Conservation (phyloP, 2,113 vertebrate species). For the Pleuronectes platessa region DNA sequence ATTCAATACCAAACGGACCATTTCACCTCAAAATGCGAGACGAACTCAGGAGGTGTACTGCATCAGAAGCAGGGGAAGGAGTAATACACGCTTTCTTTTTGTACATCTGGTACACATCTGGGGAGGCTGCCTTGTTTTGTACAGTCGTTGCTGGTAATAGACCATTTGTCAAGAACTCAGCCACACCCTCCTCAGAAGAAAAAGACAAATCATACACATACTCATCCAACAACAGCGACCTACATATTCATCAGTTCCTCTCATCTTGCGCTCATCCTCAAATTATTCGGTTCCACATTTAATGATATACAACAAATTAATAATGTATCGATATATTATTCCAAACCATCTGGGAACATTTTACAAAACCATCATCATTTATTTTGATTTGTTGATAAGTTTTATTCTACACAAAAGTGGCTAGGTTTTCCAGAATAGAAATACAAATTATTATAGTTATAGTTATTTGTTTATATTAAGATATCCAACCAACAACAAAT, state of each 20-base stretch:
- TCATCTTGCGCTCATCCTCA: neutral
- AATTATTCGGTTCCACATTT: neutral
- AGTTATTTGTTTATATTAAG: no score
- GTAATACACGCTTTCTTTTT: neutral
- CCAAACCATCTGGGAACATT: neutral
- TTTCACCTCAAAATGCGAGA: slow-evolving; percentile 41
- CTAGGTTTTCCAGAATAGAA: neutral
- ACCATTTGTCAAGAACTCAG: slow-evolving; percentile 24
- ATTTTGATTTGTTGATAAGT: no score
- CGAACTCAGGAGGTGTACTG: slow-evolving; percentile 35
- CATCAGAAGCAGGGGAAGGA: slow-evolving; percentile 27
- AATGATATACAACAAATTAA: neutral
- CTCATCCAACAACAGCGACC: neutral
- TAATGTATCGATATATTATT: neutral
- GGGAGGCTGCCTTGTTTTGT: slow-evolving; percentile 39
- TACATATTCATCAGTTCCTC: neutral
- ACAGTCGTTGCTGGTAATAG: slow-evolving; percentile 1
- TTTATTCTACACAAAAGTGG: no score
- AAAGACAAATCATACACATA: slow-evolving; percentile 6
- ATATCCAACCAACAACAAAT: neutral
- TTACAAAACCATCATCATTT: no score
- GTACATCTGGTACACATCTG: slow-evolving; percentile 29
- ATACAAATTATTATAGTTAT: no score
- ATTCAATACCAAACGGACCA: slow-evolving; percentile 45
- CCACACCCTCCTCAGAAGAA: neutral